These are phyloP conservation scores for Zeugodacus cucurbitae DNA, from an alignment of 1,140 invertebrate genomes.

Conservation along the genomic window DNA sequence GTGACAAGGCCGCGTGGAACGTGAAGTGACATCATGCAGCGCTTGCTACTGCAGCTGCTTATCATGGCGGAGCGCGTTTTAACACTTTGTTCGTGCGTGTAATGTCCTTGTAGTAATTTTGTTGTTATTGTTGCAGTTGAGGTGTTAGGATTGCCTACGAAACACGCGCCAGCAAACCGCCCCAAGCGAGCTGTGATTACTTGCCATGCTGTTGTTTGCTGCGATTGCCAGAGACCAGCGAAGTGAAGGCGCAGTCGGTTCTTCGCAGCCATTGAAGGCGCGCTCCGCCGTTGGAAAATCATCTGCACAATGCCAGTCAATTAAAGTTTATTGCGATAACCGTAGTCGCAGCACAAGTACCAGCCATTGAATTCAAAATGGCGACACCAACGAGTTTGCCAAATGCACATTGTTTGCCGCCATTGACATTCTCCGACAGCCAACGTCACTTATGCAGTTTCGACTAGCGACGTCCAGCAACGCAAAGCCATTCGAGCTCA, in stretches of 20 bases:
- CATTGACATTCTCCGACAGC: neutral
- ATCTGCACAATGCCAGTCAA: neutral
- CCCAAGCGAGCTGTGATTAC: neutral
- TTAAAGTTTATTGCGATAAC: neutral
- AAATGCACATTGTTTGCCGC: neutral
- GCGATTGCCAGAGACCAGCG: neutral
- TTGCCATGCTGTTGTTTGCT: neutral
- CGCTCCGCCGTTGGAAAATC: neutral
- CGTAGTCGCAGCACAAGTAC: neutral
- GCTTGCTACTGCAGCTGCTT: neutral
- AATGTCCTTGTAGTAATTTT: neutral
- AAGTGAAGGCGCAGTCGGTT: neutral
- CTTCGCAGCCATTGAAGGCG: neutral
- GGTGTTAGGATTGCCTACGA: neutral
- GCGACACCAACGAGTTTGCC: neutral
- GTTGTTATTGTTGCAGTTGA: neutral
- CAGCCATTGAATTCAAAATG: neutral
- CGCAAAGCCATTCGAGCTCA: neutral
- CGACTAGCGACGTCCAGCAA: neutral
- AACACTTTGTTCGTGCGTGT: neutral
- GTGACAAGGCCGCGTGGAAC: neutral
- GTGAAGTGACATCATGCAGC: neutral
- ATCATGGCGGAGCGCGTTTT: neutral
- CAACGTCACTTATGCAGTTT: neutral
- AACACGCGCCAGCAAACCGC: neutral